These are phyloP conservation scores for Drepana arcuata DNA, from an alignment of 1,140 invertebrate species.

Conservation along the genomic window DNA sequence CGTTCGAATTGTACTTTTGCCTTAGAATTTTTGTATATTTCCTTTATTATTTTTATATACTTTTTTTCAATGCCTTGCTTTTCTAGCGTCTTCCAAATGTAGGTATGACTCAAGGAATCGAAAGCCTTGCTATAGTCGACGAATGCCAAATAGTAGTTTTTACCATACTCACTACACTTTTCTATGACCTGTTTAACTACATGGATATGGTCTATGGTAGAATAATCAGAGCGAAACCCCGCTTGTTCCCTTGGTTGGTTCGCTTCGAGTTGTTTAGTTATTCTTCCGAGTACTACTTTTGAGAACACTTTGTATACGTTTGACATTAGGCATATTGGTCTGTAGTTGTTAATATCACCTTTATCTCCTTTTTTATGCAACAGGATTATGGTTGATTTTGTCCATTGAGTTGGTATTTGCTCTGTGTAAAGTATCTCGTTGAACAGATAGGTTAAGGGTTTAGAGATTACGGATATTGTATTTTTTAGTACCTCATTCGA, in stretches of 20 bases:
- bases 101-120: slow-evolving; percentile 1
- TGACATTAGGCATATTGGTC: slow-evolving; percentile 12
- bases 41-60: slow-evolving; percentile 3
- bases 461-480: slow-evolving; percentile 1
- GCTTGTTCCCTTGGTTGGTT: slow-evolving; percentile 10
- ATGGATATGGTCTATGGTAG: not conserved
- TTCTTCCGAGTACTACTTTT: slow-evolving; percentile 10
- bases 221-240: slow-evolving; percentile 3
- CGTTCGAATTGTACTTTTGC: slow-evolving; percentile 1
- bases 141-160: not conserved
- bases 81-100: not conserved
- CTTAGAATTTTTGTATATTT: slow-evolving; percentile 1
- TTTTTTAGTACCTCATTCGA: slow-evolving; percentile 9
- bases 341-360: slow-evolving; percentile 8
- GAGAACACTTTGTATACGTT: slow-evolving; percentile 8
- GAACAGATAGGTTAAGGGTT: slow-evolving; percentile 3
- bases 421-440: slow-evolving; percentile 4
- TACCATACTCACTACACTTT: not conserved
- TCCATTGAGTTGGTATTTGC: slow-evolving; percentile 7
- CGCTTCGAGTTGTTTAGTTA: slow-evolving; percentile 8
- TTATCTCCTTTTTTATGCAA: slow-evolving; percentile 9
- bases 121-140: slow-evolving; percentile 2
- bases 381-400: slow-evolving; percentile 8
- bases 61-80: not conserved
- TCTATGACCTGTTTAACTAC: not conserved